Evolutionary conservation across 2,113 vertebrate genomes (phyloP), one percentile per base, ranked within the genome.

Genomic region (Chionis minor): DNA sequence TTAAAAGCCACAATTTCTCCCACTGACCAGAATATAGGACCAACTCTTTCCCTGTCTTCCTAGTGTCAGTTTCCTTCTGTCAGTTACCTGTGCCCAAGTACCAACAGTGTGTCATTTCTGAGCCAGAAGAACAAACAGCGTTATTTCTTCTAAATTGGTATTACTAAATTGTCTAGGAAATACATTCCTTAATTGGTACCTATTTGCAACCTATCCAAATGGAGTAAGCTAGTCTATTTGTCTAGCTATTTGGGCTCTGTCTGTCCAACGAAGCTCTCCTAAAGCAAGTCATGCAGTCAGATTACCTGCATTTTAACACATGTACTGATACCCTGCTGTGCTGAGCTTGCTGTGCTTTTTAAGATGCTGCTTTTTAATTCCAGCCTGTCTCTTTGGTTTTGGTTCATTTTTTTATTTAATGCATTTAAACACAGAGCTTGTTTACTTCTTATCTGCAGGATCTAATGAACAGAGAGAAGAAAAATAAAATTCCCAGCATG

Each of bases 381-480:
- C 44, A 87, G 22, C 22, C 27, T 73, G 21, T 47, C 49, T 63
- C 55, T 77, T 87, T 21, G 51, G 27, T 26, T 91, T 87, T 56
- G 23, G 32, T 21, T 55, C 18, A 3, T 9, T 23, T 81, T 88
- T 78, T 51, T 59, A 75, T 81, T 85, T 75, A 79, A 93, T 55
- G 80, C 38, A 79, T 93, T 88, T 83, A 86, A 96, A 87, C 27
- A 84, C 30, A 51, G 45, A 79, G 5, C 51, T 69, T 81, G 74
- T 81, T 90, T 59, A 69, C 56, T 56, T 86, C 74, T 44, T 78
- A 18, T 65, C 71, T 92, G 66, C 90, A 99, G 99, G 99, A 99
- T 94, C 97, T 99, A 94, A 99, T 99, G 99, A 99, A 99, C 97
- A 98, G 99, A 80, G 99, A 99, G 97, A 99, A 99, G 98, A 98